phyloP scores from a whole-genome alignment of 2,113 vertebrate species.

The Amphiprion ocellaris region DNA sequence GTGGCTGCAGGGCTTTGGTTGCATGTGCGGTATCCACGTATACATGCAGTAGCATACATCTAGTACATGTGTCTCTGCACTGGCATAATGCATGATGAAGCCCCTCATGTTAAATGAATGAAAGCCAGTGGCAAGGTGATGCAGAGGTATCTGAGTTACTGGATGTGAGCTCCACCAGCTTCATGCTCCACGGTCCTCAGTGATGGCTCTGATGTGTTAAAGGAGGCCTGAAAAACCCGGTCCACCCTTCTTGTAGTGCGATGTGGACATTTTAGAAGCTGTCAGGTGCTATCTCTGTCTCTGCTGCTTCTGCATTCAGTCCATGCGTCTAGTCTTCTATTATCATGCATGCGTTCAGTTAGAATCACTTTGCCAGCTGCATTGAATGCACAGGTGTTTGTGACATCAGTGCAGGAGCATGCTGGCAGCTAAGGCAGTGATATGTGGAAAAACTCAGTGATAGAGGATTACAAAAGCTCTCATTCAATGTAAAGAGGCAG shows the following conservation, averaged over 20 bases:
- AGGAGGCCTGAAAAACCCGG: constrained; percentile 6
- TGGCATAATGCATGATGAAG: constrained; percentile 13
- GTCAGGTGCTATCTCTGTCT: constrained; percentile 30
- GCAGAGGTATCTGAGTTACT: background rate
- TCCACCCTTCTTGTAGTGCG: background rate
- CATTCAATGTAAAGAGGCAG: background rate
- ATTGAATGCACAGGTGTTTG: background rate
- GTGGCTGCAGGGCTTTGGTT: constrained; percentile 1
- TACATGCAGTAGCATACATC: background rate
- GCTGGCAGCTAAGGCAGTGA: background rate
- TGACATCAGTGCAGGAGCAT: background rate
- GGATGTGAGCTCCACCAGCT: background rate
- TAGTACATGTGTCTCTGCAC: background rate
- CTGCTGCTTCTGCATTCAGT: background rate
- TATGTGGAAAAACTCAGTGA: background rate
- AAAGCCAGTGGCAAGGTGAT: background rate
- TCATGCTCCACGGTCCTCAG: background rate
- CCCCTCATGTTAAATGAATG: constrained; percentile 37
- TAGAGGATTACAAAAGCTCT: background rate
- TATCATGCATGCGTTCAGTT: background rate
- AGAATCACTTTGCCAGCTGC: background rate
- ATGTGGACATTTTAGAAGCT: constrained; percentile 18
- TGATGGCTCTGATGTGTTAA: constrained; percentile 24
- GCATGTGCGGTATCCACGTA: background rate
- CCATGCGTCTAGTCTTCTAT: background rate